Conservation (phyloP, 1,140 invertebrate genomes). For the Lutraria rhynchaena region DNA sequence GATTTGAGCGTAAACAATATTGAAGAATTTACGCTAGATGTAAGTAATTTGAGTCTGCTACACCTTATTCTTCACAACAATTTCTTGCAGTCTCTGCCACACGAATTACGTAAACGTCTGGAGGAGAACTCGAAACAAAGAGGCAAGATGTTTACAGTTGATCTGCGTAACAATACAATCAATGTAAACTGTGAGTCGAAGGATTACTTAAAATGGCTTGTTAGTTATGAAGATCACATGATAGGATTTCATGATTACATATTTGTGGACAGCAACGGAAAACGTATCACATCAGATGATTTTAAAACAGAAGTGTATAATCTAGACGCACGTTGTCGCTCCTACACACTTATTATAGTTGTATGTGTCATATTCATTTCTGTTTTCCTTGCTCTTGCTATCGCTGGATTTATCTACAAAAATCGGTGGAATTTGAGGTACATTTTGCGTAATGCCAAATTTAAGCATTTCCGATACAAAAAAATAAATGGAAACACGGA, state of each 20-base stretch:
- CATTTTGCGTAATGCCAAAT: not conserved
- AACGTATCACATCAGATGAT: not conserved
- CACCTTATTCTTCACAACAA: conserved; percentile 19
- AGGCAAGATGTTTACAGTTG: conserved; percentile 4
- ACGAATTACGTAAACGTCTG: not conserved
- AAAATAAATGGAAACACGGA: not conserved
- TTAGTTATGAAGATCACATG: not conserved
- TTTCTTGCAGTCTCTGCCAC: not conserved
- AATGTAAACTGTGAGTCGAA: not conserved
- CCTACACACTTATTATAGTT: not conserved
- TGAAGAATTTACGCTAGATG: not conserved
- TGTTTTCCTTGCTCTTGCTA: not conserved
- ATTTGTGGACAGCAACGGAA: not conserved
- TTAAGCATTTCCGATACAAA: not conserved
- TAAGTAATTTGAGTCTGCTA: not conserved
- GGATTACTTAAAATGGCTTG: not conserved
- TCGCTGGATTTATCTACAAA: conserved; percentile 6
- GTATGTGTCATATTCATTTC: not conserved
- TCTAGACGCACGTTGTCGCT: not conserved
- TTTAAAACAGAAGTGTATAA: not conserved
- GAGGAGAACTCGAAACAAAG: not conserved
- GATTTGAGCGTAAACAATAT: conserved; percentile 46
- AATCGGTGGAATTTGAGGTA: conserved; percentile 2
- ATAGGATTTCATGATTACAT: not conserved
- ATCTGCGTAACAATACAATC: conserved; percentile 27